These are phyloP conservation scores for Cyclina sinensis DNA, from an alignment of 1,140 invertebrate species.

Conservation along the genomic window DNA sequence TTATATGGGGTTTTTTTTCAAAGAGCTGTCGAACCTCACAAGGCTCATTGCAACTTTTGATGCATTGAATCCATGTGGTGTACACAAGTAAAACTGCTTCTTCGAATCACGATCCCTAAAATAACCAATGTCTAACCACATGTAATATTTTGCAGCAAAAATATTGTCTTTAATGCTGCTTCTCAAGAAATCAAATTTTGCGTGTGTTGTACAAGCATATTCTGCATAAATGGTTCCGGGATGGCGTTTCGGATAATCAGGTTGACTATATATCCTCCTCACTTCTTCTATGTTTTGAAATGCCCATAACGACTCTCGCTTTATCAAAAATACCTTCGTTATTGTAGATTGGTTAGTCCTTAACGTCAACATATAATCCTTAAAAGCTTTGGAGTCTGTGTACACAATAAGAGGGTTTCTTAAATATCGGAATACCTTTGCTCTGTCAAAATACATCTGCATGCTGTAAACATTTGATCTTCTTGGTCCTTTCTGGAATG, in stretches of 20 bases:
- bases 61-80: constrained; percentile 71
- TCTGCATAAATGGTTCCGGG: constrained; percentile 73
- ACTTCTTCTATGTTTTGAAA: constrained; percentile 72
- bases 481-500: constrained; percentile 72
- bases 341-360: too few relatives aligned
- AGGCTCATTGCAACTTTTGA: constrained; percentile 68
- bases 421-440: constrained; percentile 58
- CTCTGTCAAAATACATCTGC: constrained; percentile 61
- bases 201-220: constrained; percentile 75
- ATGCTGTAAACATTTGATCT: constrained; percentile 57
- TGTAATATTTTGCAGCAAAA: constrained; percentile 73
- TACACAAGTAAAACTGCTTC: constrained; percentile 63
- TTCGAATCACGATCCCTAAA: constrained; percentile 64
- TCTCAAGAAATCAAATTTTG: constrained; percentile 75
- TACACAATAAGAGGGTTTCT: constrained; percentile 73
- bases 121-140: constrained; percentile 79
- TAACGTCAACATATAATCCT: constrained; percentile 48
- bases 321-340: too few relatives aligned
- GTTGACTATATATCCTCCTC: constrained; percentile 65
- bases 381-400: constrained; percentile 70
- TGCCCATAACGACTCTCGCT: constrained; percentile 68
- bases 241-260: constrained; percentile 70
- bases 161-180: constrained; percentile 62
- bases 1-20: too few relatives aligned
- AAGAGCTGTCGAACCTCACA: constrained; percentile 34